Evolutionary conservation across 2,113 vertebrate genomes (phyloP).

Genomic region (Zootoca vivipara): DNA sequence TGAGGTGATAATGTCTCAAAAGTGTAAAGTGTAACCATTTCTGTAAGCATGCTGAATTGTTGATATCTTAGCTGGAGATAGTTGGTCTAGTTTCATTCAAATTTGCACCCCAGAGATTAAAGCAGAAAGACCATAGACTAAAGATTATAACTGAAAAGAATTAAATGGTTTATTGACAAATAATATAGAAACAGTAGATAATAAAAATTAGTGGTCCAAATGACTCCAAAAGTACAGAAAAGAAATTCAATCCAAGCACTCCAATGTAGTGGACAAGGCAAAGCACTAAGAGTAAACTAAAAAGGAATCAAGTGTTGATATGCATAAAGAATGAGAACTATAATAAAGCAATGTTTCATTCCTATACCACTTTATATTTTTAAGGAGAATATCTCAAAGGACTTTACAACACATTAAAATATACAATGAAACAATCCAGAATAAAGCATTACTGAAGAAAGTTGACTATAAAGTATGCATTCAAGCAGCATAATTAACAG

Average conservation of each 20-base stretch:
- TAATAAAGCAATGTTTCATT: background rate
- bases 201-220: background rate
- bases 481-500: no score
- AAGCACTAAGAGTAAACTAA: background rate
- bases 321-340: background rate
- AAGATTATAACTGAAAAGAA: background rate
- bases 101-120: background rate
- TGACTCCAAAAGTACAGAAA: background rate
- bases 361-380: no score
- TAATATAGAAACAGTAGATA: background rate
- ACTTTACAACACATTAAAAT: no score
- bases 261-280: background rate
- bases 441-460: no score
- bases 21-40: background rate
- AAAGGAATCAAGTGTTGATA: background rate
- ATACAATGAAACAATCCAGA: no score
- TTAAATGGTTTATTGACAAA: background rate
- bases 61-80: background rate
- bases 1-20: background rate
- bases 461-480: no score
- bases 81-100: background rate
- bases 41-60: background rate
- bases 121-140: background rate
- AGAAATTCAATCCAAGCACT: background rate
- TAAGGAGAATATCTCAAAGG: no score